Evolutionary conservation across 2,797 vertebrate genomes (phyloP).

Genomic region (Sebastes trivittatus): DNA sequence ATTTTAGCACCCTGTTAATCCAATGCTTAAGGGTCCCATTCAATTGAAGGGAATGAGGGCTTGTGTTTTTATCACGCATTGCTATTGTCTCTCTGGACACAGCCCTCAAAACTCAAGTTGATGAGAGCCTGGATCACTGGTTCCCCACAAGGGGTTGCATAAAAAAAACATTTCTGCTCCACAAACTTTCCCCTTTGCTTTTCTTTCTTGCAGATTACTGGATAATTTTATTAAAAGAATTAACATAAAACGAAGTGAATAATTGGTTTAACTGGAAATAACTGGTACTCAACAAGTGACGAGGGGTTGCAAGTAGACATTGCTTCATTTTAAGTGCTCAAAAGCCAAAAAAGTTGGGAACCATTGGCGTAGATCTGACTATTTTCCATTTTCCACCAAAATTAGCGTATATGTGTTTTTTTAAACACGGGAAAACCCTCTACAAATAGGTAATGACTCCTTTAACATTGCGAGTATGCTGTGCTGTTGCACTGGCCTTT

Average conservation of each 20-base stretch:
- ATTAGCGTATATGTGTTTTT: no score
- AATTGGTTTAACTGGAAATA: background rate
- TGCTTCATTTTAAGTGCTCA: background rate
- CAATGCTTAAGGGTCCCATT: accelerated
- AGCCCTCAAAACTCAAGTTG: background rate
- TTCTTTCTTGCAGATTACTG: background rate
- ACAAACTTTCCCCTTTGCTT: background rate
- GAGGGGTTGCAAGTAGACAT: background rate
- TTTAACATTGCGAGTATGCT: no score
- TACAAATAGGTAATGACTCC: no score
- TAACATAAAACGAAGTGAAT: no score
- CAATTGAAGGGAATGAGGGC: background rate
- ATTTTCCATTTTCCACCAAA: no score
- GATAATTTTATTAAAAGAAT: background rate
- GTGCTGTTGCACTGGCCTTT: no score
- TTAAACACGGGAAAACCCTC: no score
- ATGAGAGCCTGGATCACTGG: background rate
- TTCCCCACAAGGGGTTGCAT: background rate
- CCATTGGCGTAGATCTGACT: no score
- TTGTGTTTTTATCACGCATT: background rate
- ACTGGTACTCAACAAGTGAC: accelerated
- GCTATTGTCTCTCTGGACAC: background rate
- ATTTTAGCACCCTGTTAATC: background rate
- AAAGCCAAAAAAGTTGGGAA: no score
- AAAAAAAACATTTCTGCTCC: background rate